Evolutionary conservation across 2,888 invertebrate genomes (phyloP), one percentile per base, ranked within the genome.

Genomic region (Rhagophthalmus giganteus): DNA sequence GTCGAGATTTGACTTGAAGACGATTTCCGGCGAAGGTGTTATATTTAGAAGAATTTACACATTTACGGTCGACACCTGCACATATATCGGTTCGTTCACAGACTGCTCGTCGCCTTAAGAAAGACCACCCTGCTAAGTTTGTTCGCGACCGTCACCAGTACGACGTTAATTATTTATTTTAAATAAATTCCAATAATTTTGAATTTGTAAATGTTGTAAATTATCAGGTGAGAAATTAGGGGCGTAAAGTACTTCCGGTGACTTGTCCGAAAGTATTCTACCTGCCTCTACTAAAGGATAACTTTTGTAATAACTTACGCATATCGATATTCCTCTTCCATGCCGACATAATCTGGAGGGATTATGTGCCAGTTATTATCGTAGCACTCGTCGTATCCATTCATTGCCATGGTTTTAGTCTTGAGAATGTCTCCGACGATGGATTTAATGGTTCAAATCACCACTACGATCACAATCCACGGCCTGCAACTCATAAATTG

Each of bases 281-380:
- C 40, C 40, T 41, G 40, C 40, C 24, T 5, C 1, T 20, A 20
- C 20, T 12, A 24, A 24, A 30, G 40, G 20, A 7, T 20, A 5
- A 20, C 7, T 3, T 20, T 5, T 5, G 20, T 20, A 37, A 49
- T 20, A 61, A 81, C 83, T 82, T 74, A 84, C 83, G 81, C 77
- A 67, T 82, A 82, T 28, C 85, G 79, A 71, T 86, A 87, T 66
- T 87, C 87, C 38, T 87, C 87, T 31, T 86, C 87, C 74, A 80
- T 70, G 55, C 77, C 78, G 27, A 82, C 81, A 70, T 87, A 87
- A 72, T 87, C 87, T 65, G 85, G 83, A 6, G 86, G 86, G 60
- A 85, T 81, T 60, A 84, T 80, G 50, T 85, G 80, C 86, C 86
- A 87, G 65, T 81, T 80, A 63, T 80, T 79, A 64, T 87, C 87